Percentiles rank a stretch among this genome's conserved stretches.
Evolutionary conservation across 1,140 invertebrate genomes (phyloP).

Genomic region (Hycleus cichorii): DNA sequence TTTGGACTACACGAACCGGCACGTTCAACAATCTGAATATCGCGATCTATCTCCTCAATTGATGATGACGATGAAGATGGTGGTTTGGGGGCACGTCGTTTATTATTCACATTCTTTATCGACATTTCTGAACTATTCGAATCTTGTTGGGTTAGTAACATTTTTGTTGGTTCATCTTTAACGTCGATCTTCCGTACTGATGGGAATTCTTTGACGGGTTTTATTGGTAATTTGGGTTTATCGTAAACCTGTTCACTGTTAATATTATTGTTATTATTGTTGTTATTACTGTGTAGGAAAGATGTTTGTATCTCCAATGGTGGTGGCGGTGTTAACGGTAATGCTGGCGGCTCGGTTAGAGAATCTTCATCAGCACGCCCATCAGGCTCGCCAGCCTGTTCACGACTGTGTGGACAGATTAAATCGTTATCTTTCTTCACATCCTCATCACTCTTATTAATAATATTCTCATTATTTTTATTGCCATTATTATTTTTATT

Average conservation of each 20-base stretch:
- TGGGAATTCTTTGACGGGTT: conserved; percentile 41
- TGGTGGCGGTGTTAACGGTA: conserved; percentile 57
- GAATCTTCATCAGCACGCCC: conserved; percentile 69
- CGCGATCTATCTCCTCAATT: not conserved
- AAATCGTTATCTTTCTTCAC: not conserved
- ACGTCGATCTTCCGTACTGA: conserved; percentile 9
- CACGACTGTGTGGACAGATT: conserved; percentile 41
- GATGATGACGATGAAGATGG: conserved; percentile 38
- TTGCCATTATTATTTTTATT: conserved; percentile 19
- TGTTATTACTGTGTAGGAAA: conserved; percentile 57
- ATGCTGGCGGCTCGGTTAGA: conserved; percentile 50
- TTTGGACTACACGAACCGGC: conserved; percentile 60
- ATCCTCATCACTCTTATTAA: conserved; percentile 2
- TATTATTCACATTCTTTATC: conserved; percentile 26
- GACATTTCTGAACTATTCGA: conserved; percentile 44
- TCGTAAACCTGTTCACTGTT: conserved; percentile 41
- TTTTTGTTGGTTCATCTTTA: conserved; percentile 34
- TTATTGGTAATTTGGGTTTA: conserved; percentile 57
- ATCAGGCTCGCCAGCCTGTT: conserved; percentile 71
- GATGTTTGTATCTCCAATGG: conserved; percentile 50
- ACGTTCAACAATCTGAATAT: conserved; percentile 7
- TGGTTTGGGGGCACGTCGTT: conserved; percentile 58
- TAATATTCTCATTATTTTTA: conserved; percentile 11
- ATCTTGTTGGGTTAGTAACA: conserved; percentile 46
- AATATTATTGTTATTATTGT: conserved; percentile 39